Base-by-base conservation (phyloP, 2,888 invertebrate genomes). In the Serrognathus titanus region DNA sequence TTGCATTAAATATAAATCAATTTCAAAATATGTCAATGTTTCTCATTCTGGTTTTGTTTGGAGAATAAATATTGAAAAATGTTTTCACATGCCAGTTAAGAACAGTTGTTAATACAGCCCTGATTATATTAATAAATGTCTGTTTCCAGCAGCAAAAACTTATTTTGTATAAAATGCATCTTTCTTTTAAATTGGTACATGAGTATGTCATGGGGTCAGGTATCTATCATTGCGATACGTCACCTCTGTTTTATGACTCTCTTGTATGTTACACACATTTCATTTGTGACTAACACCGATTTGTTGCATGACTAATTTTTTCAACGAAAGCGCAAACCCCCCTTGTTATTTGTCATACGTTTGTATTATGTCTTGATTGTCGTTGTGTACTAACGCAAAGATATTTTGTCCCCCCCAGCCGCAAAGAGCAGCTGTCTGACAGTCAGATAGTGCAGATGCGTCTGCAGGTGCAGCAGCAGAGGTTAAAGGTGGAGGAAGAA, bases 371-470 rank as follows among this genome's bases (percentile, higher is more conserved):
- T 55, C 46, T 63, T 37, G 58, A 16, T 38, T 53, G 45, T 58
- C 54, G 52, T 56, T 48, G 47, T 62, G 58, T 62, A 60, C 50
- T 59, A 59, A 61, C 61, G 55, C 59, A 41, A 51, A 60, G 65
- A 59, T 69, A 61, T 71, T 71, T 72, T 75, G 68, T 74, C 72
- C 69, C 66, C 24, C 64, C 83, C 76, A 80, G 82, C 72, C 82
- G 84, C 63, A 82, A 84, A 75, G 89, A 89, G 79, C 85, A 85
- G 77, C 81, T 89, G 73, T 88, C 89, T 79, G 89, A 89, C 78
- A 88, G 88, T 74, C 89, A 89, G 78, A 86, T 90, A 78, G 87
- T 88, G 70, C 88, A 88, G 81, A 89, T 90, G 89, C 83, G 89
- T 76, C 82, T 86, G 73, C 88, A 89, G 79, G 89, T 89, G 74